Evolutionary conservation across 2,888 invertebrate species (phyloP), one percentile per base, ranked within the genome.

Genomic region (Heliconius cydno): DNA sequence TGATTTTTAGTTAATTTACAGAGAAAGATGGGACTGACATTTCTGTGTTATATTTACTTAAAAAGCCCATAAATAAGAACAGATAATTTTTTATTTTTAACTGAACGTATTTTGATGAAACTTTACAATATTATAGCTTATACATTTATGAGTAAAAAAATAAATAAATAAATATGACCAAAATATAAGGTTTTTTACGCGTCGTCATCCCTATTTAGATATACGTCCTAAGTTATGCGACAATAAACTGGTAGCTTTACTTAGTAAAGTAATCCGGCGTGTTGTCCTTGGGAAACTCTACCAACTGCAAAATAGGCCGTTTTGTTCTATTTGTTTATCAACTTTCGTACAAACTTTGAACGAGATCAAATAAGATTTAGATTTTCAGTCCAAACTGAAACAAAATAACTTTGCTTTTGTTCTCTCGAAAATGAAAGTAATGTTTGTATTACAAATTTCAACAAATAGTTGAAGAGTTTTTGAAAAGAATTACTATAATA

Each of bases 231-330:
- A 65, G 65, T 78, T 72, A 72, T 25, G 71, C 38, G 63, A 65
- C 72, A 72, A 66, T 46, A 78, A 71, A 72, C 52, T 63, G 52
- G 25, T 52, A 71, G 77, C 46, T 78, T 65, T 78, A 72, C 71
- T 72, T 78, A 72, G 66, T 78, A 78, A 65, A 72, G 75, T 75
- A 73, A 25, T 73, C 46, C 19, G 75, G 63, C 41, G 25, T 41
- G 41, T 75, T 75, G 41, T 75, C 41, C n/a, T 66, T 75, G 30
- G 19, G 28, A 66, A 63, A 74, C 63, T 74, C n/a, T 25, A 15
- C 60, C 28, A 66, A 75, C 75, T 75, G 75, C 75, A 66, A 75
- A 75, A 75, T 46, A 75, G 70, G 70, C 77, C 46, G 70, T 70
- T 46, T 76, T 57, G 76, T 67, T 30, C 34, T 57, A 67, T 38